Evolutionary conservation across 2,888 invertebrate genomes (phyloP).

Genomic region (Matsumyia berberina): DNA sequence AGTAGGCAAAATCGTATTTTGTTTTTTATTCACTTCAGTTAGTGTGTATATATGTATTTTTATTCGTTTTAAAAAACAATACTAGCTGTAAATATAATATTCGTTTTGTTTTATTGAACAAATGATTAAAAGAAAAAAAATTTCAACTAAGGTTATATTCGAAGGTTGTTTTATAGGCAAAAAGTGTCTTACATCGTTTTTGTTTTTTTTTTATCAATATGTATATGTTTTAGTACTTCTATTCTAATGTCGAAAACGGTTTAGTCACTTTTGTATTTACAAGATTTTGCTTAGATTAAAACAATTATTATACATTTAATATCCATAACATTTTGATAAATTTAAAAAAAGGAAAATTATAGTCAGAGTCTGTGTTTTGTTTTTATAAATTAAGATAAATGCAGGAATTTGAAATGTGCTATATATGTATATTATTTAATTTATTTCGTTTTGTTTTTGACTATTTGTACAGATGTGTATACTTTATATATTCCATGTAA

Average conservation of each 20-base stretch:
- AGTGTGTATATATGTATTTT: slow-evolving; percentile 45
- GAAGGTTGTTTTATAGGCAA: slow-evolving; percentile 44
- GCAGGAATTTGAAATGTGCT: slow-evolving; percentile 68
- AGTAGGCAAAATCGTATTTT: slow-evolving; percentile 55
- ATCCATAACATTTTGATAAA: slow-evolving; percentile 38
- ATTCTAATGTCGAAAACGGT: slow-evolving; percentile 15
- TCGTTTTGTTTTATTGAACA: slow-evolving; percentile 13
- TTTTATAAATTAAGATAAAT: slow-evolving; percentile 61
- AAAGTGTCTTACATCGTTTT: slow-evolving; percentile 20
- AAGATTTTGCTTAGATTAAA: slow-evolving; percentile 5
- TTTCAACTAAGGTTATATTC: slow-evolving; percentile 36
- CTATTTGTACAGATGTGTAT: slow-evolving; percentile 12
- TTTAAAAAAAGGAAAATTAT: slow-evolving; percentile 59
- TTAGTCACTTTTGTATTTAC: slow-evolving; percentile 23
- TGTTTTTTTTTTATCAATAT: slow-evolving; percentile 24
- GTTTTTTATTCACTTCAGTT: slow-evolving; percentile 22
- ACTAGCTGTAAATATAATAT: slow-evolving; percentile 13
- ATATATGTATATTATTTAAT: slow-evolving; percentile 37
- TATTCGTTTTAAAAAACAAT: slow-evolving; percentile 14
- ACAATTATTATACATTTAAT: slow-evolving; percentile 30
- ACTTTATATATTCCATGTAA: slow-evolving; percentile 32
- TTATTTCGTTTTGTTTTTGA: slow-evolving; percentile 10
- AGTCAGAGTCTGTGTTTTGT: slow-evolving; percentile 63
- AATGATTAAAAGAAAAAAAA: slow-evolving; percentile 21
- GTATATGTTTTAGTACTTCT: slow-evolving; percentile 27